Evolutionary conservation across 1,140 invertebrate species (phyloP), one percentile per base, ranked within the genome.

Genomic region (Nomia melanderi): DNA sequence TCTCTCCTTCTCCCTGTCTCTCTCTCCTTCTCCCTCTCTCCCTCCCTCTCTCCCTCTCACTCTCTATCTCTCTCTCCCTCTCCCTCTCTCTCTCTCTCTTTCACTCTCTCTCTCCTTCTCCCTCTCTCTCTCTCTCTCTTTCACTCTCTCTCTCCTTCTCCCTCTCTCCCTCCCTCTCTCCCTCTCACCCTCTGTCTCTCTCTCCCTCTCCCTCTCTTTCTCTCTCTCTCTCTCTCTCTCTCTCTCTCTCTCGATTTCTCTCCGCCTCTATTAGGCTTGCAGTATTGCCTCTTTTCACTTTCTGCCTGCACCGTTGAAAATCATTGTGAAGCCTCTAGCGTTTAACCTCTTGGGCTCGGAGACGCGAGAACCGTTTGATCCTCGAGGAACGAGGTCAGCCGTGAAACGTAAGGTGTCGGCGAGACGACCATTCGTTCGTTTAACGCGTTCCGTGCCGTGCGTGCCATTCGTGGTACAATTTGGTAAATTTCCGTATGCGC

Each of bases 51-150:
- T 41, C 12, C 4, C 39, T 41, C 4, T 14, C 12, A 14, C 2
- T 44, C 14, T 44, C 1, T 20, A 5, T 17, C 25, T 53, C 67
- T 44, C 12, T 54, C 7, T 23, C 29, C 23, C n/a, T 69, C 5
- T 39, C 39, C 25, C 54, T 75, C 3, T 50, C 23, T 33, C 3
- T 17, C 39, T 57, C 27, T 23, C 62, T 75, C 36, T 65, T 29
- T 29, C 12, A 36, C 29, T 83, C 29, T 54, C 65, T 23, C 20
- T 57, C 78, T 66, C 59, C n/a, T n/a, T n/a, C n/a, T n/a, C n/a
- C n/a, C n/a, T n/a, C n/a, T n/a, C n/a, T n/a, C n/a, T n/a, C n/a
- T n/a, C n/a, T n/a, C n/a, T n/a, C n/a, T n/a, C n/a, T n/a, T n/a
- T n/a, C n/a, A n/a, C n/a, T n/a, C n/a, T n/a, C n/a, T n/a, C n/a